Base-by-base conservation (phyloP, 2,888 invertebrate species). In the Syrista parreyssii region DNA sequence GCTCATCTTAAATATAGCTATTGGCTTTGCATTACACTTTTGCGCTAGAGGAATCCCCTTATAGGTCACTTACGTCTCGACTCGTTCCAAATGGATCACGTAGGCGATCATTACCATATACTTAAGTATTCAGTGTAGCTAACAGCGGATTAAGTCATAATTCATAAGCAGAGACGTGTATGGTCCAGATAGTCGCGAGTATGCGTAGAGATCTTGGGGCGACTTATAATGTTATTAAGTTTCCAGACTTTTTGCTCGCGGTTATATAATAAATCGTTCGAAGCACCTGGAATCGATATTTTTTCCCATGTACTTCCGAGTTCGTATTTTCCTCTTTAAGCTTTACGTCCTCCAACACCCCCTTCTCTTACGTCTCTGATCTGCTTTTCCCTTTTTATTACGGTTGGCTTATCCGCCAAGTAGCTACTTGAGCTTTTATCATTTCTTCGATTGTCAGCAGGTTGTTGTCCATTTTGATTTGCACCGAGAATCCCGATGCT, bases 101-200 rank as follows among this genome's bases (percentile, higher is more conserved):
- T 79, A 81, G 81, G 35, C 79, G 81, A 81, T 87, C 83, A 86
- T 88, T 86, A 86, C 79, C 79, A 78, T 77, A 82, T 80, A 82
- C 82, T 82, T 83, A 81, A 79, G 82, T 82, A 84, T 83, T 83
- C 84, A 84, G 78, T 82, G 79, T 81, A 80, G 75, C 81, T 79
- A 86, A 86, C 87, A 77, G 81, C 78, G 85, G 87, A 90, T 90
- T 89, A 88, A 89, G 89, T 86, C 87, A 88, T 89, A 89, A 89
- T 81, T 86, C 81, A 82, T 84, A 84, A 84, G 33, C 71, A 71
- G 71, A 12, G 71, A 12, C 71, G 6, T 31, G 33, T 12, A 71
- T 31, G 71, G 15, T 71, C 31, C 71, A 71, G 71, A 71, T 31
- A 31, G 33, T 71, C 32, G 12, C 30, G 71, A 71, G 71, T 71